A percentile compares a stretch with the other conserved stretches of the same genome.
Evolutionary conservation across 2,888 invertebrate species (phyloP).

Genomic region (Diachrysia chrysitis): DNA sequence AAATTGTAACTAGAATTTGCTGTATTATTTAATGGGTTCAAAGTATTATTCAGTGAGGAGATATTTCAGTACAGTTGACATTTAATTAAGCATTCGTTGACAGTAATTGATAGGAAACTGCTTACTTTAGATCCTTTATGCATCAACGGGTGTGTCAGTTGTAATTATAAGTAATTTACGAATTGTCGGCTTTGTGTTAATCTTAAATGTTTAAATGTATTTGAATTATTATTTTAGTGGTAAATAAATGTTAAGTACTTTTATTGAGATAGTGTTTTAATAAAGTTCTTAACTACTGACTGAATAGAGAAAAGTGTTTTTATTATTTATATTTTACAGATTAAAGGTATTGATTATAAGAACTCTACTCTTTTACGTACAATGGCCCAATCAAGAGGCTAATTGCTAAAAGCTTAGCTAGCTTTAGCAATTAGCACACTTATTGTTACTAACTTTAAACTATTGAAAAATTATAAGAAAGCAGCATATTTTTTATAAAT

Average conservation of each 20-base stretch:
- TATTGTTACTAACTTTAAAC: too few species aligned
- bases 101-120: conserved; percentile 51
- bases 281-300: too few species aligned
- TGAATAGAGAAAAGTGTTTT: too few species aligned
- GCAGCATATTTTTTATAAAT: too few species aligned
- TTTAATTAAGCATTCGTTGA: conserved; percentile 41
- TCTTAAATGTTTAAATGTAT: neutral
- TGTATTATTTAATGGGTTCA: conserved; percentile 3
- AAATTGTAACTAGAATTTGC: neutral
- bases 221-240: neutral
- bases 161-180: conserved; percentile 24
- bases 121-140: conserved; percentile 40
- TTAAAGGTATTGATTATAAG: too few species aligned
- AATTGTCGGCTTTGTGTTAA: conserved; percentile 9
- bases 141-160: conserved; percentile 34
- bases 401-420: too few species aligned
- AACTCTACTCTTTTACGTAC: too few species aligned
- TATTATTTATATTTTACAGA: too few species aligned
- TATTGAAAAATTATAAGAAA: too few species aligned
- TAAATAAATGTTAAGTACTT: neutral
- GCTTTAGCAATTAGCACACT: too few species aligned
- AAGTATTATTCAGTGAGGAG: conserved; percentile 17
- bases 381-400: too few species aligned
- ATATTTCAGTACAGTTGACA: conserved; percentile 23
- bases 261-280: too few species aligned